Conservation (phyloP, 2,113 vertebrate species). For the Tichodroma muraria region DNA sequence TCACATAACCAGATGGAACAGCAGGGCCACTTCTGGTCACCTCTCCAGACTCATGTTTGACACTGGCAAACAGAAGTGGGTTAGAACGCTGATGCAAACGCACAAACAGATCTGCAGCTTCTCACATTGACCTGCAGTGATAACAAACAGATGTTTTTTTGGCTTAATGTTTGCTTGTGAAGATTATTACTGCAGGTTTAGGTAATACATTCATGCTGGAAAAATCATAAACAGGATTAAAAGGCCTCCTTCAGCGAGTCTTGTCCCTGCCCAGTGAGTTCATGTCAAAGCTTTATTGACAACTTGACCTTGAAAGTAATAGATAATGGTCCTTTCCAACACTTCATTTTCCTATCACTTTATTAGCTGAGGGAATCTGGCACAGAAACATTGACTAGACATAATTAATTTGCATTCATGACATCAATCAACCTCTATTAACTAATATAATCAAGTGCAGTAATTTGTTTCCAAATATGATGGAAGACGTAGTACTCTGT, state of each 20-base stretch:
- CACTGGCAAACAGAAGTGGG: not conserved
- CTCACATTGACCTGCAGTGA: not conserved
- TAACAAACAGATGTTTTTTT: not conserved
- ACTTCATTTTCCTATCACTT: conserved; percentile 38
- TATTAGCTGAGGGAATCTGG: conserved; percentile 33
- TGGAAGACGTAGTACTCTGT: not conserved
- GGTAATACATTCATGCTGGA: not conserved
- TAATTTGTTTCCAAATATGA: not conserved
- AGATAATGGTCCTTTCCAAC: conserved; percentile 20
- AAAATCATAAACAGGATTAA: conserved; percentile 8
- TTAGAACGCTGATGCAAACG: not conserved
- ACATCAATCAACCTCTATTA: conserved; percentile 38
- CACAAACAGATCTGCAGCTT: not conserved
- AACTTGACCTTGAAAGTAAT: conserved; percentile 52
- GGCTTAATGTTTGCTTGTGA: not conserved
- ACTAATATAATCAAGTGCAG: not conserved
- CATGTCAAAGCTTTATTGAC: conserved; percentile 16
- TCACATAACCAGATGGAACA: not conserved
- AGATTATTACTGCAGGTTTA: not conserved
- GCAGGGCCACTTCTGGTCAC: not conserved
- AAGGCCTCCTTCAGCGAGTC: not conserved
- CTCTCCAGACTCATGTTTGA: not conserved
- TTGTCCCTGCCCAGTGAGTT: not conserved
- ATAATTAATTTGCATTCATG: conserved; percentile 47
- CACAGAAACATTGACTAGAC: conserved; percentile 31